Evolutionary conservation across 1,140 invertebrate genomes (phyloP).

Genomic region (Drosophila ohnishii): DNA sequence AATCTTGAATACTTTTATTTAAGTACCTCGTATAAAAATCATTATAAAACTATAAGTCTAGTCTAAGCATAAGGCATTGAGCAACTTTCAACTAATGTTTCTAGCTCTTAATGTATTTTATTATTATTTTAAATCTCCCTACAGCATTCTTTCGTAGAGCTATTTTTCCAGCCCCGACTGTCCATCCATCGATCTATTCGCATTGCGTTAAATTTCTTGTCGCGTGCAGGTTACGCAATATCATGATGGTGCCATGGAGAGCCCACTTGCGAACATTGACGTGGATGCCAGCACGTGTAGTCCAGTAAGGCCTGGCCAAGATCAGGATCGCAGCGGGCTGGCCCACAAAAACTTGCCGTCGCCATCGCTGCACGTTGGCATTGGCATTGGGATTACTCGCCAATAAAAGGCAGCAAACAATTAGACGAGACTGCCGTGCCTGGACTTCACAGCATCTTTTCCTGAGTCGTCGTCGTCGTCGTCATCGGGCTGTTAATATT

Average conservation of each 20-base stretch:
- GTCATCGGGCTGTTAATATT: conserved; percentile 24
- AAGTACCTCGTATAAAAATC: neutral
- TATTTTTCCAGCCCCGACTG: conserved; percentile 9
- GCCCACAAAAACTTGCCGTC: conserved; percentile 59
- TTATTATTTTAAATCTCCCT: neutral
- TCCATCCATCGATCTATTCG: conserved; percentile 11
- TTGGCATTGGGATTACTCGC: conserved; percentile 59
- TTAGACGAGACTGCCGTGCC: conserved; percentile 59
- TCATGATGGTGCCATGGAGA: conserved; percentile 39
- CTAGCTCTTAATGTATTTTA: neutral
- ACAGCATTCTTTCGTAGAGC: neutral
- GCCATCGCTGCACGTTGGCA: conserved; percentile 51
- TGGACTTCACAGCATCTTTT: conserved; percentile 15
- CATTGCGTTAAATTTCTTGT: conserved; percentile 70
- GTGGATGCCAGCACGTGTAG: conserved; percentile 71
- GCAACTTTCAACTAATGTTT: neutral
- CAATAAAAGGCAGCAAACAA: conserved; percentile 76
- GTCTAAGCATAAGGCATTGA: neutral
- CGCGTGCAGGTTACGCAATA: conserved; percentile 75
- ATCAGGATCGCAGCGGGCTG: conserved; percentile 23
- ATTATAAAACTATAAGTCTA: neutral
- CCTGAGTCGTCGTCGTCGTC: too few relatives aligned
- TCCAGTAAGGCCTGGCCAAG: conserved; percentile 43
- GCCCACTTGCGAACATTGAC: conserved; percentile 27
- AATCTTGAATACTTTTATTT: neutral